Evolutionary conservation across 2,797 vertebrate genomes (phyloP), one percentile per base, ranked within the genome.

Genomic region (Tokudaia tokunoshimensis): DNA sequence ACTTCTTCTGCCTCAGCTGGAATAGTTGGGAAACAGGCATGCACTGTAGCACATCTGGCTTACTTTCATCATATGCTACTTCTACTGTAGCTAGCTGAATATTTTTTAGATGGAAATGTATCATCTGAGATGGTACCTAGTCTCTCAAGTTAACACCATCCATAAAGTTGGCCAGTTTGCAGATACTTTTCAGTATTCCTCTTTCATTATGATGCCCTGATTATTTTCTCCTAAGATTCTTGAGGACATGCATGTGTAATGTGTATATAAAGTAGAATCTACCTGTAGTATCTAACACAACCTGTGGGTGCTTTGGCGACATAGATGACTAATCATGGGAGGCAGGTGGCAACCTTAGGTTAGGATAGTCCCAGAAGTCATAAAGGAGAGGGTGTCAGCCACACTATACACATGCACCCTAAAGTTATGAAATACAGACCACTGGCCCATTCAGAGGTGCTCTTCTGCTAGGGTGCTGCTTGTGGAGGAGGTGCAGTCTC

Each of bases 151-250:
- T 96, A 75, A 44, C 9, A 89, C 70, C 22, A 94, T 65, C 17
- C 31, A 57, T 87, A 89, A 92, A 92, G 34, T 37, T 82, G 47
- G 87, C 75, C 65, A 78, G 12, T 34, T 93, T 88, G 57, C 83
- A 94, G 94, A 95, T 70, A 92, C 12, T 82, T 92, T 22, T 70
- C 37, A 92, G 0, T 84, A 76, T 67, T 72, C 84, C 87, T 92
- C 59, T 95, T 41, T 52, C 41, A 91, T 74, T 82, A 84, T 55
- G 70, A 65, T 78, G 37, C 83, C 15, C 4, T 79, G 2, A n/a
- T 85, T 86, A 94, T 91, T 67, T 85, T 80, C 55, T 88, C 22
- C 37, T 85, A 95, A 95, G 63, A 79, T 93, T 91, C 61, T 57
- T 96, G n/a, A 94, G 63, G 75, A 47, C 41, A 92, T 88, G 17